Evolutionary conservation across 1,140 invertebrate genomes (phyloP), one percentile per base, ranked within the genome.

Genomic region (Heliconius congener): DNA sequence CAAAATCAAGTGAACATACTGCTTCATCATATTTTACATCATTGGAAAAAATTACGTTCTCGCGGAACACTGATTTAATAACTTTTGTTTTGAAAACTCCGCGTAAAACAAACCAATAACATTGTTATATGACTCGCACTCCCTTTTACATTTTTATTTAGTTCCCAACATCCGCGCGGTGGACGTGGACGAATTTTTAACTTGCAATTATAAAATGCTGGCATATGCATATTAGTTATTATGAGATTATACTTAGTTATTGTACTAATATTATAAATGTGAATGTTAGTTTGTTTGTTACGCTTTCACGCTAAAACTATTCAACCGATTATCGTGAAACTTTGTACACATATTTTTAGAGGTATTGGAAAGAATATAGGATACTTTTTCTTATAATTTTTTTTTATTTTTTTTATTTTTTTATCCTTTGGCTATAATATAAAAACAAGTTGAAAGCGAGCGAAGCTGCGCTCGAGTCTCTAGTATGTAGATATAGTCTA

Each of bases 101-200:
- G 27, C 60, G 60, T 66, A 30, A 66, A 66, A 30, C 60, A 66
- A 30, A 30, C 60, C 60, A 66, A 66, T 66, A 66, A 66, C 60
- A 30, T 66, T 66, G 60, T 66, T 66, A 66, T 30, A 66, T 30
- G 27, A 16, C 27, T 66, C n/a, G 60, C n/a, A 23, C 27, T 30
- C 60, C 11, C 60, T 66, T 66, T 66, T 66, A 27, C 60, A 5
- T 66, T 66, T 66, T 66, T 66, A 66, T 66, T 66, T 66, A 66
- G 60, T 66, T 66, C 60, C 1, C 60, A 66, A 57, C 55, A 57
- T 27, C 3, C 60, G 8, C 27, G 27, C 23, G 11, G 4, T 30
- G 23, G 23, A 66, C 60, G 60, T 30, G 60, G 11, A 30, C 60
- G 13, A 66, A 66, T 52, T 13, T 66, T 66, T 16, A 16, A 66